These are phyloP conservation scores for Euwallacea similis DNA, from an alignment of 1,140 invertebrate species.

Conservation along the genomic window DNA sequence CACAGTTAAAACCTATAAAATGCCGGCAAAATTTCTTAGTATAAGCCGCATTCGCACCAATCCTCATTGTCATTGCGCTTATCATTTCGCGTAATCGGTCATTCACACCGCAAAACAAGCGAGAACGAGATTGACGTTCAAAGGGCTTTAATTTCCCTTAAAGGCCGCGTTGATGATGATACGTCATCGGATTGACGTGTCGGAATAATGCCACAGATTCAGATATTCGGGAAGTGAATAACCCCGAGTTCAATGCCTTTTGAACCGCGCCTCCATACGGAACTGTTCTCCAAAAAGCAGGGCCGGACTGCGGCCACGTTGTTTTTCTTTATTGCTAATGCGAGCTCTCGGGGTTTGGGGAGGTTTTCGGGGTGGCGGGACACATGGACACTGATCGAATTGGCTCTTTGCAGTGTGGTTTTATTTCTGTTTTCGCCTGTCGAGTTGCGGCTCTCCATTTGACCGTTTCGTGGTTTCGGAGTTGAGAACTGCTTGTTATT, in stretches of 20 bases:
- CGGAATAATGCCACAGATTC: neutral
- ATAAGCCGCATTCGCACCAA: no score
- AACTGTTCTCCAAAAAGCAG: conserved; percentile 35
- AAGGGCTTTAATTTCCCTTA: neutral
- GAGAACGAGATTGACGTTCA: conserved; percentile 13
- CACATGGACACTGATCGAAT: no score
- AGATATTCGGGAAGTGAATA: conserved; percentile 40
- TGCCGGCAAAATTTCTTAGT: no score
- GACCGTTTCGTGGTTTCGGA: no score
- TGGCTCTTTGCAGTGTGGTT: no score
- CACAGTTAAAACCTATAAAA: no score
- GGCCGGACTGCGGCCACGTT: conserved; percentile 14
- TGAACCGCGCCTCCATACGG: conserved; percentile 36
- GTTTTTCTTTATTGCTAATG: conserved; percentile 2
- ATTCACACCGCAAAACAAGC: conserved; percentile 41
- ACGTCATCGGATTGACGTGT: neutral
- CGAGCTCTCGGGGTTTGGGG: no score
- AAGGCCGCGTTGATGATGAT: neutral
- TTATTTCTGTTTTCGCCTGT: no score
- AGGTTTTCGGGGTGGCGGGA: no score
- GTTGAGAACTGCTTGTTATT: no score
- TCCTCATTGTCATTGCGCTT: conserved; percentile 3
- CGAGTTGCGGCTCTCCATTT: no score
- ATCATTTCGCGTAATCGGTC: conserved; percentile 50
- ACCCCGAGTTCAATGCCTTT: conserved; percentile 39